Conservation (phyloP, 2,797 vertebrate species). For the Sciurus carolinensis region DNA sequence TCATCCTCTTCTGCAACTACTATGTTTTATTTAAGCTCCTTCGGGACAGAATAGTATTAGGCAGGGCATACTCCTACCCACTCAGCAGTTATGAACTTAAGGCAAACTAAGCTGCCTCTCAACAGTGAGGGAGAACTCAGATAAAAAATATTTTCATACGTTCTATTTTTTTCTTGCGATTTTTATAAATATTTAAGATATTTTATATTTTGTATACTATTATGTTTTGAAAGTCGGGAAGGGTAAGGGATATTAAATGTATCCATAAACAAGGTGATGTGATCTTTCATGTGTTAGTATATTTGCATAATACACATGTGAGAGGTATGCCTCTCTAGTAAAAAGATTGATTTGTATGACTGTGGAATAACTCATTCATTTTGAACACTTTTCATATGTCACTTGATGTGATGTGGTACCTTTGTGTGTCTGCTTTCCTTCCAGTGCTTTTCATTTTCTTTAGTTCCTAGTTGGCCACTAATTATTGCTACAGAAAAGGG, state of each 20-base stretch:
- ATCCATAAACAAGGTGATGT: conserved; percentile 91
- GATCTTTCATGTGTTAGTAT: conserved; percentile 83
- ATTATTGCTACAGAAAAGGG: background rate
- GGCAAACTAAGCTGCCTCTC: conserved; percentile 91
- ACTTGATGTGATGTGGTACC: background rate
- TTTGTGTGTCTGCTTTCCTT: conserved; percentile 49
- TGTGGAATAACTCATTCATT: conserved; percentile 70
- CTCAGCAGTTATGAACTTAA: conserved; percentile 94
- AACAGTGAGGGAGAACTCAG: conserved; percentile 87
- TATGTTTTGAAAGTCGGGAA: conserved; percentile 90
- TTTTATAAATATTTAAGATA: conserved; percentile 99
- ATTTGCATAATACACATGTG: conserved; percentile 72
- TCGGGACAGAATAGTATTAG: conserved; percentile 98
- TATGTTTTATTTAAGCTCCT: conserved; percentile 99
- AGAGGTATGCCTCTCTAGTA: conserved; percentile 73
- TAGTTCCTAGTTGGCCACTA: background rate
- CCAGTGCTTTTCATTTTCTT: background rate
- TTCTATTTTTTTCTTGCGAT: conserved; percentile 99
- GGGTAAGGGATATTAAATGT: conserved; percentile 91
- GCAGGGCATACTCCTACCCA: conserved; percentile 97
- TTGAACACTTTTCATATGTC: conserved; percentile 57
- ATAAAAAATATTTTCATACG: conserved; percentile 98
- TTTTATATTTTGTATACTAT: conserved; percentile 99
- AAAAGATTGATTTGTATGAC: conserved; percentile 74
- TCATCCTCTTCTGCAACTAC: conserved; percentile 99